A percentile compares a stretch with the other conserved stretches of the same genome.
Evolutionary conservation across 2,888 invertebrate species (phyloP).

Genomic region (Synanthedon formicaeformis): DNA sequence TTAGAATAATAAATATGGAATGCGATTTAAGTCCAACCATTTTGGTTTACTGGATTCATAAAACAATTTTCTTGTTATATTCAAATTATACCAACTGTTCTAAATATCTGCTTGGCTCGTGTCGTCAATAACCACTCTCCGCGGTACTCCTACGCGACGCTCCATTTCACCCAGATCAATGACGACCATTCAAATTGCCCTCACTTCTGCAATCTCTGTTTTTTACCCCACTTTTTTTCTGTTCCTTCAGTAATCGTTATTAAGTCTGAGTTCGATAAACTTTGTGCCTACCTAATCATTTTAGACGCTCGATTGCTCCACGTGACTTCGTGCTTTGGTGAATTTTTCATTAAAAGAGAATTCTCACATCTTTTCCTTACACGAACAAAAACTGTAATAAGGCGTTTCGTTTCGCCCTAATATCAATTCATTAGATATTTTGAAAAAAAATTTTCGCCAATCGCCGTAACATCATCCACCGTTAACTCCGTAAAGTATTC

Average conservation of each 20-base stretch:
- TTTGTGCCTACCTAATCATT: constrained; percentile 15
- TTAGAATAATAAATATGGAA: no score
- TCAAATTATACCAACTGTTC: constrained; percentile 22
- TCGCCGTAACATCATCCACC: constrained; percentile 30
- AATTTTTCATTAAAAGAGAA: constrained; percentile 14
- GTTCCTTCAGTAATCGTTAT: constrained; percentile 37
- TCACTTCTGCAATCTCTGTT: constrained; percentile 33
- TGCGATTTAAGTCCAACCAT: no score
- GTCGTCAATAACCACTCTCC: constrained; percentile 19
- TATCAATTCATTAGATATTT: constrained; percentile 24
- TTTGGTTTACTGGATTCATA: no score
- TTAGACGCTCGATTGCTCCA: constrained; percentile 15
- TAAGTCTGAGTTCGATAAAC: constrained; percentile 41
- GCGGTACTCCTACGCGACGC: constrained; percentile 30
- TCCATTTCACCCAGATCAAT: constrained; percentile 48
- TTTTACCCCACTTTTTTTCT: constrained; percentile 40
- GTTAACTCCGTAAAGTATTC: constrained; percentile 32
- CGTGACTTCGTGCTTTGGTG: constrained; percentile 12
- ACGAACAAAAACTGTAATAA: constrained; percentile 28
- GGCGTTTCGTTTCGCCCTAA: constrained; percentile 36
- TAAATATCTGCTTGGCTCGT: constrained; percentile 43
- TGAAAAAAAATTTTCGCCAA: constrained; percentile 47
- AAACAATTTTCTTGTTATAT: no score
- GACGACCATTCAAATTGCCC: constrained; percentile 45
- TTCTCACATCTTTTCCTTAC: constrained; percentile 12